Percentiles rank a stretch among this genome's conserved stretches.
Evolutionary conservation across 2,888 invertebrate genomes (phyloP).

Genomic region (Agrotis segetum): DNA sequence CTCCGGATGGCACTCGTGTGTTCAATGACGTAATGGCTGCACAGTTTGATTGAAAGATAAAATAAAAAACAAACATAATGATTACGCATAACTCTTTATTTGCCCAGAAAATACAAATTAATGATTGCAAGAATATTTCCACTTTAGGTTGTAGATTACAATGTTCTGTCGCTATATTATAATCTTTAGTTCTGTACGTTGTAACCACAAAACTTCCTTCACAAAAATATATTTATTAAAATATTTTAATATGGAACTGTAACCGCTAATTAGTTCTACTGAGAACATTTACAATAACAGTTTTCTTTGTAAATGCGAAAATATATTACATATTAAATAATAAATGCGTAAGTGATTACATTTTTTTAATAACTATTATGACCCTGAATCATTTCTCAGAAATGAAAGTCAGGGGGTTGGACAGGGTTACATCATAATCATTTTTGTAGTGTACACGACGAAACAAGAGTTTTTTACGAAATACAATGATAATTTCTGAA

Average conservation of each 20-base stretch:
- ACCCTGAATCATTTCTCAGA: slow-evolving; percentile 64
- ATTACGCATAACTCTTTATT: slow-evolving; percentile 89
- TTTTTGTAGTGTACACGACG: slow-evolving; percentile 51
- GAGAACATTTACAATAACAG: slow-evolving; percentile 70
- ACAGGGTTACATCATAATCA: slow-evolving; percentile 60
- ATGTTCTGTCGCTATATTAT: slow-evolving; percentile 73
- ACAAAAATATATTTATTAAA: slow-evolving; percentile 88
- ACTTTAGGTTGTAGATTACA: slow-evolving; percentile 79
- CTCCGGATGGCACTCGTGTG: too few relatives aligned
- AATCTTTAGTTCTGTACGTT: slow-evolving; percentile 68
- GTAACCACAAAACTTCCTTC: slow-evolving; percentile 84
- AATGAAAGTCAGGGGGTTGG: slow-evolving; percentile 54
- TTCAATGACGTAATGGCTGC: too few relatives aligned
- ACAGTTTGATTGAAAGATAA: neutral
- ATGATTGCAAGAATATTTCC: slow-evolving; percentile 88
- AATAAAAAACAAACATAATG: slow-evolving; percentile 67
- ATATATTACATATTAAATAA: slow-evolving; percentile 61
- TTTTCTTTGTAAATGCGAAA: slow-evolving; percentile 70
- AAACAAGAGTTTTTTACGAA: slow-evolving; percentile 52
- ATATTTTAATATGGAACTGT: slow-evolving; percentile 85
- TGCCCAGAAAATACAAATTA: slow-evolving; percentile 90
- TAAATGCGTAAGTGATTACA: slow-evolving; percentile 66
- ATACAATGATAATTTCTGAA: slow-evolving; percentile 54
- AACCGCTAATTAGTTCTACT: slow-evolving; percentile 75
- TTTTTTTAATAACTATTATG: slow-evolving; percentile 49